Evolutionary conservation across 2,888 invertebrate genomes (phyloP).

Genomic region (Electrophaes corylata): DNA sequence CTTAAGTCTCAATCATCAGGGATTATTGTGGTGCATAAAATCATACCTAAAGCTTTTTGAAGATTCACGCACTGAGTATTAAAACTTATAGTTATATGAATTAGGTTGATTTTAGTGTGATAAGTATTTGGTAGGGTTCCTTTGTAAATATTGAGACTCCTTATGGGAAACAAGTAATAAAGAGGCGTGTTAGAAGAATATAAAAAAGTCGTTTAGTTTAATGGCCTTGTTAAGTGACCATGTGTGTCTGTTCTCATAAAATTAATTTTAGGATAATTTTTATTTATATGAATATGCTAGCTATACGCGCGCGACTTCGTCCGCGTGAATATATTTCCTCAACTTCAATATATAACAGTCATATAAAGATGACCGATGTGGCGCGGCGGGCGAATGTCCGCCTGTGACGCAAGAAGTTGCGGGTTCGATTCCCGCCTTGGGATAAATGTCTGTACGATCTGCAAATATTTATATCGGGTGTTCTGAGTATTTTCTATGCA

Average conservation of each 20-base stretch:
- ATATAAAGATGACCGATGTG: too few species aligned
- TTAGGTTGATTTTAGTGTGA: slow-evolving; percentile 6
- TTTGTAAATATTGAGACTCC: slow-evolving; percentile 23
- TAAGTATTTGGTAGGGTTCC: slow-evolving; percentile 19
- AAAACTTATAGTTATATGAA: not conserved
- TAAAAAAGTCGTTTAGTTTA: slow-evolving; percentile 26
- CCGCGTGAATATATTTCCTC: too few species aligned
- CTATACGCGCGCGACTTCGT: too few species aligned
- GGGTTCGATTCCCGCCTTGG: too few species aligned
- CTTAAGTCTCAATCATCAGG: slow-evolving; percentile 4
- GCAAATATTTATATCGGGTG: too few species aligned
- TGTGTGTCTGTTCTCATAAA: slow-evolving; percentile 25
- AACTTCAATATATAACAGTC: too few species aligned
- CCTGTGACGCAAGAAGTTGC: too few species aligned
- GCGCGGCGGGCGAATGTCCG: too few species aligned
- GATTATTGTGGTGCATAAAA: slow-evolving; percentile 3
- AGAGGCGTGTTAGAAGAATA: slow-evolving; percentile 29
- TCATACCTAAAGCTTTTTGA: not conserved
- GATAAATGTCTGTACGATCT: too few species aligned
- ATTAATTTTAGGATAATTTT: slow-evolving; percentile 9
- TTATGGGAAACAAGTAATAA: slow-evolving; percentile 30
- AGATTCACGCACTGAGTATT: not conserved
- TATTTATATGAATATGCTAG: slow-evolving; percentile 2
- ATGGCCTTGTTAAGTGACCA: slow-evolving; percentile 30
- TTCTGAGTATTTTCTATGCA: too few species aligned